Conservation (phyloP, 2,113 vertebrate genomes). For the Rhea americana region DNA sequence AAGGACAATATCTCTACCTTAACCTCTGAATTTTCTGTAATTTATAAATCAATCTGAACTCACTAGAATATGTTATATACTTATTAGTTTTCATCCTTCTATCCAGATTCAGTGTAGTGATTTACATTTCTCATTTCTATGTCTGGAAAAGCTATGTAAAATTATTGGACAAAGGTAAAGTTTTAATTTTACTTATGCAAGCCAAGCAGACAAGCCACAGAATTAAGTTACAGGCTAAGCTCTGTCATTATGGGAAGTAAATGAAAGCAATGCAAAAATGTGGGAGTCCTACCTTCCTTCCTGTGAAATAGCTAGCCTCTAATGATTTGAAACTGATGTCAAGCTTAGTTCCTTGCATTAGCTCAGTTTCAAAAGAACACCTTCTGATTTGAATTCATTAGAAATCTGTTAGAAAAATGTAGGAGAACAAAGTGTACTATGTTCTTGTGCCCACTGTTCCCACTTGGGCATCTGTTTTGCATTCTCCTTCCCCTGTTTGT, state of each 20-base stretch:
- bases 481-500: too few species aligned
- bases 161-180: neutral
- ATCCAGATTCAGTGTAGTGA: neutral
- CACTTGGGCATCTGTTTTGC: too few species aligned
- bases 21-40: neutral
- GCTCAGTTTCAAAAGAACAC: neutral
- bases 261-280: slow-evolving; percentile 14
- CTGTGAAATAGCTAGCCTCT: neutral
- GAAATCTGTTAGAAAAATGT: too few species aligned
- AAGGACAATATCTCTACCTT: neutral
- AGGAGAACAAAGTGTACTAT: too few species aligned
- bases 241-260: slow-evolving; percentile 5
- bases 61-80: neutral
- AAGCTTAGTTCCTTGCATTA: neutral
- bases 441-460: too few species aligned
- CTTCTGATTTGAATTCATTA: neutral
- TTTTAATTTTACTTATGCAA: slow-evolving; percentile 6
- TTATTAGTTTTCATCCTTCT: neutral
- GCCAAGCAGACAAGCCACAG: neutral
- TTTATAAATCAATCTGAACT: neutral
- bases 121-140: neutral
- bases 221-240: neutral
- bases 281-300: neutral
- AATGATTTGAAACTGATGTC: neutral
- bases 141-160: neutral